Evolutionary conservation across 53 echinoderm and acorn worm species (phyloP), one percentile per base, ranked within the genome.

Genomic region (Henricia sp.): DNA sequence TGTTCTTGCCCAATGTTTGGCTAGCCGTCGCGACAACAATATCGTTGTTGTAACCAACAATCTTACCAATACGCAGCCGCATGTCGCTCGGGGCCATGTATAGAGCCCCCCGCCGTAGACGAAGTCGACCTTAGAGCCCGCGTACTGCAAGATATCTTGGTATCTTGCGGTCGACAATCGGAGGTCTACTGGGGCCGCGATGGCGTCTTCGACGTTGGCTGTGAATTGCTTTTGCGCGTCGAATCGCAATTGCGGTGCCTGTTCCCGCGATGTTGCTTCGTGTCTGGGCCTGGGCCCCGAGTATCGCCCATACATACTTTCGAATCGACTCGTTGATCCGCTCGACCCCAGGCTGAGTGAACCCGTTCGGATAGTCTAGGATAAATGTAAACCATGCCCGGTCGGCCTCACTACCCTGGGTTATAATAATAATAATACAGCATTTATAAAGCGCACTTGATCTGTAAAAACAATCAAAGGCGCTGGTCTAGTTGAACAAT

Each of bases 51-150:
- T 83, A 83, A 39, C 32, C 68, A 26, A 50, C 40, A 52, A 82
- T 63, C 2, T 26, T 41, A 25, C 82, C 82, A 46, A 82, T 59
- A 38, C 43, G 34, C 29, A 82, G 39, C 24, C 71, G 66, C 82
- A 82, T 82, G 82, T 82, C 33, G 44, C 29, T 46, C 21, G 82
- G 82, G 19, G 50, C 51, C 84, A 84, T 84, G 42, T 71, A n/a
- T n/a, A 84, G 27, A 84, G 29, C 19, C 57, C 71, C 8, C 1
- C 37, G 21, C 54, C 84, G 13, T 70, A 67, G 21, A 16, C 84
- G 46, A 55, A 84, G 55, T 84, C 82, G 3, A 82, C 64, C 44
- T 82, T 82, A 82, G 59, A 38, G 23, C 64, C n/a, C 5, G 83
- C 83, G 63, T 85, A 85, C 28, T 56, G 59, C 13, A 85, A 50